Conservation (phyloP, 2,888 invertebrate species). For the Digitonthophagus gazella region DNA sequence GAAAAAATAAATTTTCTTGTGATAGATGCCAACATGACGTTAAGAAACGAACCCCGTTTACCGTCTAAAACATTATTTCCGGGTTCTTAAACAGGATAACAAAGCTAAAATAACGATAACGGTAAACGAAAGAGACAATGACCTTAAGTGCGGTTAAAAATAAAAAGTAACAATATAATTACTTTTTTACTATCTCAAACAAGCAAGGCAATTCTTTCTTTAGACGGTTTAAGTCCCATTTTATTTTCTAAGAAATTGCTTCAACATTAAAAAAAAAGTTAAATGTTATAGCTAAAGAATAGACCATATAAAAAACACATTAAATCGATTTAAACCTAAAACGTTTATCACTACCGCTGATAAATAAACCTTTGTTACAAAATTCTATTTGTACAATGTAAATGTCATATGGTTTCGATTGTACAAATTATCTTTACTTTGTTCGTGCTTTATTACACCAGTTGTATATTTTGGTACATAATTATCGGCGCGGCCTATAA, state of each 20-base stretch:
- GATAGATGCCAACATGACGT: constrained; percentile 2
- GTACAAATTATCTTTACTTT: neutral
- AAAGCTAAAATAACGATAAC: neutral
- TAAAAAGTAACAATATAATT: neutral
- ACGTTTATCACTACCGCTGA: too few relatives aligned
- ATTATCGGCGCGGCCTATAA: neutral
- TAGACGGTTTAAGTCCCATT: neutral
- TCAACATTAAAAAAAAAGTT: too few relatives aligned
- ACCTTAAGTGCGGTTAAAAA: neutral
- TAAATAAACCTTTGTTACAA: too few relatives aligned
- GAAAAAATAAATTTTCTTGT: neutral
- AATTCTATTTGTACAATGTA: neutral
- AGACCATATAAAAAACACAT: too few relatives aligned
- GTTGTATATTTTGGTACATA: neutral
- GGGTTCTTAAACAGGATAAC: neutral
- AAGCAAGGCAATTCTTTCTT: neutral
- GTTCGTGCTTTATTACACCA: neutral
- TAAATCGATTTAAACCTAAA: too few relatives aligned
- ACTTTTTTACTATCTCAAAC: neutral
- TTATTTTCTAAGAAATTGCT: neutral
- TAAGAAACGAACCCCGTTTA: constrained; percentile 5
- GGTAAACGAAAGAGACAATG: neutral
- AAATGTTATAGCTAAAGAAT: too few relatives aligned
- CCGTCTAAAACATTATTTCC: neutral
- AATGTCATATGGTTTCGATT: neutral